These are phyloP conservation scores for Elanoides forficatus DNA, from an alignment of 2,113 vertebrate species.

Conservation along the genomic window DNA sequence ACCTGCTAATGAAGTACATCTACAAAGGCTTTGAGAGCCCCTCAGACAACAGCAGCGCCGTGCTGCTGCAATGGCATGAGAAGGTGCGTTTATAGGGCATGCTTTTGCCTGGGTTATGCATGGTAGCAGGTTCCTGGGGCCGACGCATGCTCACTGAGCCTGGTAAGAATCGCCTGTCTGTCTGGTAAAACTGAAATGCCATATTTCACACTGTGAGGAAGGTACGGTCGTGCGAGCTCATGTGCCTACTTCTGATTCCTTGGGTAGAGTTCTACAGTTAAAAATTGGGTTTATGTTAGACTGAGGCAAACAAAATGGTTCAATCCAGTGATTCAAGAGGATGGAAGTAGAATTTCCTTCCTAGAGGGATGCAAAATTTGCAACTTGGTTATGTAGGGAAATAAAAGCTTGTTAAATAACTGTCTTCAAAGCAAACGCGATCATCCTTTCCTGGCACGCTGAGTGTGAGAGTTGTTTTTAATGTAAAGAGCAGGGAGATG, in stretches of 20 bases:
- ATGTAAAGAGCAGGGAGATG: background rate
- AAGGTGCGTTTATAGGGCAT: conserved; percentile 74
- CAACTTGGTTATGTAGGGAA: background rate
- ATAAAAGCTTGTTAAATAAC: background rate
- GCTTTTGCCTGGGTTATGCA: background rate
- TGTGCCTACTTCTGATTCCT: background rate
- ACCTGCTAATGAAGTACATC: conserved; percentile 99
- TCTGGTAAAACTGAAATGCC: background rate
- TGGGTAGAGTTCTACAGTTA: background rate
- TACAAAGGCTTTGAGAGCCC: conserved; percentile 98
- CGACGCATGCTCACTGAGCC: rapidly evolving
- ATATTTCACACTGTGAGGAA: background rate
- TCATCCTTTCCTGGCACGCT: background rate
- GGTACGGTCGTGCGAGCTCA: rapidly evolving
- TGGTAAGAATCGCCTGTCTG: background rate
- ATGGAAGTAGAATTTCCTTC: background rate
- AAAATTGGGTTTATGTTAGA: background rate
- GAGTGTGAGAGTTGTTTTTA: background rate
- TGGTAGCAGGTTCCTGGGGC: background rate
- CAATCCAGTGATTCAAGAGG: background rate
- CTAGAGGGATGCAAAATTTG: background rate
- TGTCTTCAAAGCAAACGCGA: background rate
- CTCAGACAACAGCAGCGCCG: conserved; percentile 95
- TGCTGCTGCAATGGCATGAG: conserved; percentile 96
- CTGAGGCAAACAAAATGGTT: background rate